Evolutionary conservation across 2,113 vertebrate species (phyloP).

Genomic region (Alligator mississippiensis): DNA sequence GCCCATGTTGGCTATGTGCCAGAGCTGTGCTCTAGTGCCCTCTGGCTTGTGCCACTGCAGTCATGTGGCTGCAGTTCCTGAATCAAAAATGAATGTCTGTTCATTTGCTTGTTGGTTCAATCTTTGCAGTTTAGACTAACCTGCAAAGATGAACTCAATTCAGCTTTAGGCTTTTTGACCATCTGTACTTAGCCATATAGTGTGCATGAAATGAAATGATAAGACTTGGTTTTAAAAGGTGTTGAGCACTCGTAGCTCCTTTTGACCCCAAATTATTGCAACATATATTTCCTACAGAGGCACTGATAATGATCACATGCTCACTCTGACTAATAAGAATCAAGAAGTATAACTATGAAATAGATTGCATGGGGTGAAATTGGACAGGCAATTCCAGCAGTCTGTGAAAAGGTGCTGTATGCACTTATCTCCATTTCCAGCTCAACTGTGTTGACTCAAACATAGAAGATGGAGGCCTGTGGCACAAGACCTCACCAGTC

Average conservation of each 20-base stretch:
- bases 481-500: fast-evolving
- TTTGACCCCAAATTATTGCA: neutral
- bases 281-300: neutral
- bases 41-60: too few relatives aligned
- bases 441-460: neutral
- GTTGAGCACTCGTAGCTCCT: neutral
- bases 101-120: too few relatives aligned
- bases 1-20: too few relatives aligned
- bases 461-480: neutral
- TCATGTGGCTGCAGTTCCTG: too few relatives aligned
- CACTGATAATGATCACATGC: neutral
- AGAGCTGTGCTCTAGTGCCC: too few relatives aligned
- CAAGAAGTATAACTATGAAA: neutral
- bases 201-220: neutral
- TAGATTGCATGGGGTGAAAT: neutral
- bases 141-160: too few relatives aligned
- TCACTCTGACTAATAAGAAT: neutral
- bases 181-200: too few relatives aligned
- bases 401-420: neutral
- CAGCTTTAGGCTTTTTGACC: too few relatives aligned
- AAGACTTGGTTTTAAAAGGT: neutral
- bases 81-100: too few relatives aligned
- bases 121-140: too few relatives aligned
- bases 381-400: neutral
- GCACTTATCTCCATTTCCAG: neutral